phyloP scores from a whole-genome alignment of 2,888 invertebrate genomes.

The Corbicula japonica region DNA sequence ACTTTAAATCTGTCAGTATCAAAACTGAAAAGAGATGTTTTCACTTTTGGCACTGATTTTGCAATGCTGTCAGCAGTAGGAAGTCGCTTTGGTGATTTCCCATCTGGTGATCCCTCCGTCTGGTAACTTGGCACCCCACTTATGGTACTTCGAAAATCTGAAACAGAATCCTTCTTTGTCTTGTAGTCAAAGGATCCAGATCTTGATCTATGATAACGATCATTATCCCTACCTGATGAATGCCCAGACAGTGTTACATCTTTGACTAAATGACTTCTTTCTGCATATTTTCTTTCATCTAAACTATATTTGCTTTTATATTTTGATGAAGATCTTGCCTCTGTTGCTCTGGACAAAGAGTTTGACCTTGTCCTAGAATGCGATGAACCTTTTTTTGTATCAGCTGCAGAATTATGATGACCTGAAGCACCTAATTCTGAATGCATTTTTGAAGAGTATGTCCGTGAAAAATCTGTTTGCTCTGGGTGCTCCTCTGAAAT shows the following conservation, averaged over 20 bases:
- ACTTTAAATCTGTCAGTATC: not conserved
- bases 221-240: not conserved
- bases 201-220: constrained; percentile 8
- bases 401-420: too few species aligned
- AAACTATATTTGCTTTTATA: not conserved
- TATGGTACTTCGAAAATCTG: constrained; percentile 10
- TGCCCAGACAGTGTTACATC: not conserved
- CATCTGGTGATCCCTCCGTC: not conserved
- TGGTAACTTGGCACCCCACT: not conserved
- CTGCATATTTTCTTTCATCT: not conserved
- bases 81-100: not conserved
- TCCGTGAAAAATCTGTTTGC: constrained; percentile 22
- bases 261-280: not conserved
- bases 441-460: not conserved
- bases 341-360: constrained; percentile 1
- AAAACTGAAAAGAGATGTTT: constrained; percentile 9
- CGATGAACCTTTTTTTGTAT: too few species aligned
- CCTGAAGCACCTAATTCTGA: not conserved
- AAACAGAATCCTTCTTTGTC: too few species aligned
- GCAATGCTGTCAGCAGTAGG: constrained; percentile 25
- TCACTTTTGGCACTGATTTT: constrained; percentile 37
- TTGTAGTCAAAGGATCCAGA: not conserved
- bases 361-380: constrained; percentile 27
- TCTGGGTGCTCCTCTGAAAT: constrained; percentile 49
- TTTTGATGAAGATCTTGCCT: not conserved